Percentiles rank a stretch among this genome's conserved stretches.
Evolutionary conservation across 2,797 vertebrate genomes (phyloP).

Genomic region (Pipistrellus pygmaeus): DNA sequence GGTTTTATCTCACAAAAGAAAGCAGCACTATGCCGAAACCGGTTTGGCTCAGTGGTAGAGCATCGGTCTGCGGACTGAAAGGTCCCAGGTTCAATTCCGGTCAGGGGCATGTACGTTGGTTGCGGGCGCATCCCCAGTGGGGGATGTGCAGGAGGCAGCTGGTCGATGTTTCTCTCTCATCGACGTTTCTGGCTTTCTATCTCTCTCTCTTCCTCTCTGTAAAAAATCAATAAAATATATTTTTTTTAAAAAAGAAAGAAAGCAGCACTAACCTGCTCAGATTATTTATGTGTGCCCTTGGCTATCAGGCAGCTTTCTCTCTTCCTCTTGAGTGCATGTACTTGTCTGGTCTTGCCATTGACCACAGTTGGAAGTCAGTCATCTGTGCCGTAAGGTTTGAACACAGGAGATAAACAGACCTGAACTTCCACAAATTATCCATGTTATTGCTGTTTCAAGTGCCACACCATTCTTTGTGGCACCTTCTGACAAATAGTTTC

Average conservation of each 20-base stretch:
- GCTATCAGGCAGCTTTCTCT: not conserved
- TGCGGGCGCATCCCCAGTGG: too few relatives aligned
- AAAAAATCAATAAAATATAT: too few relatives aligned
- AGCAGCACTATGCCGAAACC: not conserved
- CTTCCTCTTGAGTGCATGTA: not conserved
- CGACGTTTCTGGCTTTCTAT: too few relatives aligned
- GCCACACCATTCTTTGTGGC: not conserved
- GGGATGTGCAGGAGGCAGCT: too few relatives aligned
- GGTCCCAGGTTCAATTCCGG: too few relatives aligned
- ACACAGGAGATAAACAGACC: not conserved
- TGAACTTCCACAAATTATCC: not conserved
- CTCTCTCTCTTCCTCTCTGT: too few relatives aligned
- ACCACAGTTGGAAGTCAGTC: not conserved
- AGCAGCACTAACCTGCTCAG: not conserved
- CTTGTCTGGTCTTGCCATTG: conserved; percentile 51
- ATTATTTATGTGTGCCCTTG: not conserved
- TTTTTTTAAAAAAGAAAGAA: too few relatives aligned
- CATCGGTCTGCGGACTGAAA: too few relatives aligned
- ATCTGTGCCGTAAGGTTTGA: not conserved
- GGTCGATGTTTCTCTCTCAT: too few relatives aligned
- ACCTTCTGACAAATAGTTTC: not conserved
- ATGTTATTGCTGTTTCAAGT: not conserved
- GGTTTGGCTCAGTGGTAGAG: too few relatives aligned
- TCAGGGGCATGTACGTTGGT: too few relatives aligned
- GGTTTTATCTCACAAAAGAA: not conserved